phyloP scores from a whole-genome alignment of 1,140 invertebrate species.

The Pseudomyrmex sp. region DNA sequence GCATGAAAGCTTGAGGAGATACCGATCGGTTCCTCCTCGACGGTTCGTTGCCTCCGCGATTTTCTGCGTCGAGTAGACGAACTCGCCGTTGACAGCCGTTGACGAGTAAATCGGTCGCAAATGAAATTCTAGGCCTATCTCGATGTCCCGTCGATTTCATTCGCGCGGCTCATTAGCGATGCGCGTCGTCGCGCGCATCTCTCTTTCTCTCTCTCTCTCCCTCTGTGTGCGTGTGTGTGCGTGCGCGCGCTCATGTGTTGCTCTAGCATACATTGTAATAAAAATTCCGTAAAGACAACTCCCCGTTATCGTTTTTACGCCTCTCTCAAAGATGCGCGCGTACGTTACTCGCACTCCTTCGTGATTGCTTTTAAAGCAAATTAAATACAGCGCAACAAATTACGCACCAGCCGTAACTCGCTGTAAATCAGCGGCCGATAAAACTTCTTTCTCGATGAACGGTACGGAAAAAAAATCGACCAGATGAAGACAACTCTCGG shows the following conservation, averaged over 20 bases:
- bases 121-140: slow-evolving; percentile 34
- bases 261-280: slow-evolving; percentile 72
- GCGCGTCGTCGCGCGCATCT: no score
- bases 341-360: slow-evolving; percentile 10
- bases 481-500: neutral
- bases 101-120: slow-evolving; percentile 31
- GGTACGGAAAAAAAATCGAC: slow-evolving; percentile 62
- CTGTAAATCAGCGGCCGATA: slow-evolving; percentile 77
- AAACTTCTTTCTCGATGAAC: slow-evolving; percentile 57
- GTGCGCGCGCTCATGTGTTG: slow-evolving; percentile 9
- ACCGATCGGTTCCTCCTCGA: slow-evolving; percentile 19
- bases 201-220: no score
- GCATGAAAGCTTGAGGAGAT: slow-evolving; percentile 10
- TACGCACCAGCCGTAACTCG: slow-evolving; percentile 62
- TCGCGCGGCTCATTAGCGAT: slow-evolving; percentile 55
- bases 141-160: neutral
- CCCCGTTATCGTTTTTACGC: slow-evolving; percentile 74
- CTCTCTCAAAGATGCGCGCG: slow-evolving; percentile 37
- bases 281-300: slow-evolving; percentile 72
- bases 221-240: neutral
- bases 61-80: slow-evolving; percentile 34
- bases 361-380: slow-evolving; percentile 69
- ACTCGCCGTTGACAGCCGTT: slow-evolving; percentile 28
- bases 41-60: slow-evolving; percentile 36
- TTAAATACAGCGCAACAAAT: slow-evolving; percentile 78